phyloP scores from a whole-genome alignment of 2,797 vertebrate species.

The Enteromius thamalakanensis region DNA sequence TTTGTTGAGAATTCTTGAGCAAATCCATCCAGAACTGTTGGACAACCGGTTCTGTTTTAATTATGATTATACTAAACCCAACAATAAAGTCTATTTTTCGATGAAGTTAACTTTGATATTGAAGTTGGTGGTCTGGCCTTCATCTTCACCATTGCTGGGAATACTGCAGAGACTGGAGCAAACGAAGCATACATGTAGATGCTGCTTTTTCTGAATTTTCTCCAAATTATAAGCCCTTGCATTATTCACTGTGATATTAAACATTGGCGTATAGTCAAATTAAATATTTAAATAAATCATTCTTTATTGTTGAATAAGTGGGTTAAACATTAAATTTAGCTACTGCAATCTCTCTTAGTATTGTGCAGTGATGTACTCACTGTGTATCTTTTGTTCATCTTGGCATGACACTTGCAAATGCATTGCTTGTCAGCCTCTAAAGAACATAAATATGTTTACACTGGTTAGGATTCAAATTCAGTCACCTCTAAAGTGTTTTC shows the following conservation, averaged over 20 bases:
- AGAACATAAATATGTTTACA: conserved; percentile 13
- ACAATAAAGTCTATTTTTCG: background rate
- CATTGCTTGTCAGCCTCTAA: conserved; percentile 33
- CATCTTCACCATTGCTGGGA: conserved; percentile 66
- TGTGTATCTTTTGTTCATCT: conserved; percentile 60
- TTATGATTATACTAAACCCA: conserved; percentile 1
- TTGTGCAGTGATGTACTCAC: conserved; percentile 50
- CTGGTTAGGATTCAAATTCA: background rate
- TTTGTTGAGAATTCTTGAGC: background rate
- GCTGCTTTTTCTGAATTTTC: background rate
- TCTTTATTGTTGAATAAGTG: background rate
- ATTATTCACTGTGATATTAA: background rate
- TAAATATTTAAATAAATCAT: background rate
- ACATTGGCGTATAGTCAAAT: background rate
- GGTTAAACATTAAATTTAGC: background rate
- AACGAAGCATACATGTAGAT: conserved; percentile 34
- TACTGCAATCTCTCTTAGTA: background rate
- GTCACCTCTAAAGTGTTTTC: background rate
- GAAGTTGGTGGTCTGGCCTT: conserved; percentile 4
- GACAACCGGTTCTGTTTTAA: background rate
- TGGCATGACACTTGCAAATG: conserved; percentile 46
- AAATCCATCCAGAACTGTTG: background rate
- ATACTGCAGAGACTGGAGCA: conserved; percentile 64
- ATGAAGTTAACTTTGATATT: background rate
- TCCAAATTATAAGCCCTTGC: background rate